phyloP scores from a whole-genome alignment of 2,113 vertebrate genomes.

The Colinus virginianus region DNA sequence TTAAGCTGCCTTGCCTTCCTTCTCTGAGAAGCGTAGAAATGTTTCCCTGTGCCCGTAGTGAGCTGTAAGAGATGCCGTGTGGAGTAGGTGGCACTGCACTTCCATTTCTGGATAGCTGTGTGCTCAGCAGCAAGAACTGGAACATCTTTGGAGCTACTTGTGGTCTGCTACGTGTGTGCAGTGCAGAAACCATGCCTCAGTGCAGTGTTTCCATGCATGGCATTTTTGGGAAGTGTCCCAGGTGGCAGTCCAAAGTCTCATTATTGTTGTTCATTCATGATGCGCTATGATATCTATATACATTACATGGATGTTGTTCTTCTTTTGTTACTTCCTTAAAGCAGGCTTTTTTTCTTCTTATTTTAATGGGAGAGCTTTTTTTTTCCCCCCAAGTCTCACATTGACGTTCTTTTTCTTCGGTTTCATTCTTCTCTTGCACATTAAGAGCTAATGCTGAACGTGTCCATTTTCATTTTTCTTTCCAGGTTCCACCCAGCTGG shows the following conservation, averaged over 20 bases:
- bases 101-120: neutral
- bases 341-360: neutral
- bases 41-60: neutral
- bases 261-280: neutral
- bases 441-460: slow-evolving; percentile 38
- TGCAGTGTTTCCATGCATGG: neutral
- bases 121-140: neutral
- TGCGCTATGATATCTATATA: fast-evolving
- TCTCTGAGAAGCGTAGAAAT: neutral
- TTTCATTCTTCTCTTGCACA: neutral
- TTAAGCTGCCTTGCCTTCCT: neutral
- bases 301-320: neutral
- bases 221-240: neutral
- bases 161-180: neutral
- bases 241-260: neutral
- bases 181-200: neutral
- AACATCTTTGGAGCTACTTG: neutral
- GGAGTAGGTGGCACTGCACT: neutral
- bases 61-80: neutral
- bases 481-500: slow-evolving; percentile 77
- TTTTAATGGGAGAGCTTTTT: fast-evolving
- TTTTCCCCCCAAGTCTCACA: neutral
- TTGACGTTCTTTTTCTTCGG: neutral
- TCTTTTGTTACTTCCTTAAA: neutral
- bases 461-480: slow-evolving; percentile 52